These are phyloP conservation scores for Paratilapia polleni DNA, from an alignment of 2,113 vertebrate species.

Conservation along the genomic window DNA sequence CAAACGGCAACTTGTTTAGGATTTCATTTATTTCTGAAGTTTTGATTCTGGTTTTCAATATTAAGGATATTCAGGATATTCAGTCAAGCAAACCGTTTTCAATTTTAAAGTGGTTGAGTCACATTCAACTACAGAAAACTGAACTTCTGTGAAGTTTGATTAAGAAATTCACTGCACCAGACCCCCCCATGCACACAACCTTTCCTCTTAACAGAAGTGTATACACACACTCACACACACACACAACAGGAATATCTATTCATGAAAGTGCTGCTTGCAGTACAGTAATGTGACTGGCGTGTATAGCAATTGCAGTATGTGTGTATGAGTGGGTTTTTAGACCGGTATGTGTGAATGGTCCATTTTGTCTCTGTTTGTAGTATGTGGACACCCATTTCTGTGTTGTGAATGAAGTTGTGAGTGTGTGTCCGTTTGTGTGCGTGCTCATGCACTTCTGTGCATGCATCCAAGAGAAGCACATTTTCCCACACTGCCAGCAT, in stretches of 20 bases:
- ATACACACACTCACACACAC: neutral
- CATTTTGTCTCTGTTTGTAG: slow-evolving; percentile 45
- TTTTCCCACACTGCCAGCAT: slow-evolving; percentile 86
- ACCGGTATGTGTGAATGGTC: slow-evolving; percentile 15
- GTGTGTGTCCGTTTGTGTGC: slow-evolving; percentile 36
- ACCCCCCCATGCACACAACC: neutral
- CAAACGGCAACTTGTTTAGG: neutral
- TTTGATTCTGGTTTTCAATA: slow-evolving; percentile 1
- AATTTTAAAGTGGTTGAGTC: slow-evolving; percentile 13
- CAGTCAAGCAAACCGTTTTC: neutral
- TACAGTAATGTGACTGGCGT: slow-evolving; percentile 43
- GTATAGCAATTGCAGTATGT: slow-evolving; percentile 17
- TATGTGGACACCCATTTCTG: slow-evolving; percentile 39
- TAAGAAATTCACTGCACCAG: neutral
- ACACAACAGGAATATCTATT: slow-evolving; percentile 3
- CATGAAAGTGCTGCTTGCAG: slow-evolving; percentile 30
- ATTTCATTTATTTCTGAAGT: slow-evolving; percentile 5
- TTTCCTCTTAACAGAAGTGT: no score
- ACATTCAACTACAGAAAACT: neutral
- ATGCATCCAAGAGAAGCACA: slow-evolving; percentile 70
- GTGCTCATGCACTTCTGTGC: slow-evolving; percentile 44
- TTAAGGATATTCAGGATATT: slow-evolving; percentile 1
- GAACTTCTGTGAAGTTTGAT: slow-evolving; percentile 7
- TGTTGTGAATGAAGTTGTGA: slow-evolving; percentile 61
- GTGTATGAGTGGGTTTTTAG: neutral